Evolutionary conservation across 37 sponge, comb jelly and placozoan species (phyloP), one percentile per base, ranked within the genome.

Genomic region (Halichondria panicea): DNA sequence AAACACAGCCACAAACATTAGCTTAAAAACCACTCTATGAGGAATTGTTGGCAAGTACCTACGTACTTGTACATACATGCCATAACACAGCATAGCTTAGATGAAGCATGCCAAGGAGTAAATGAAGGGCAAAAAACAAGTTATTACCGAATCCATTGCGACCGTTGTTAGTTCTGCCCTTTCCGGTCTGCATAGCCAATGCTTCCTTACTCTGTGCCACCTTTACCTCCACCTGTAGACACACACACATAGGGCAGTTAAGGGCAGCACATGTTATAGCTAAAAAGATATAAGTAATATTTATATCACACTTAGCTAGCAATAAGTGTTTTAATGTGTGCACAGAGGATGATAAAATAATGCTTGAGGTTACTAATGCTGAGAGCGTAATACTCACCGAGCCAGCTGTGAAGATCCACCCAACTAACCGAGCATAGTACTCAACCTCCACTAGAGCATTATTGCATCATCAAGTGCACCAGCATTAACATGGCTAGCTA

Each of bases 161-260:
- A 3, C 27, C 39, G 21, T 33, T 32, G 28, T 63, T 15, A 34
- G 68, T 31, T 28, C 71, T 50, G 52, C 65, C 73, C 22, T 53
- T 55, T 9, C 68, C 74, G 24, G 61, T 62, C 53, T 70, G 71
- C 77, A 77, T 76, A 0, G 78, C 87, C 80, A 95, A 65, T 42
- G 93, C 84, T 41, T 95, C 96, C 66, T 92, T 92, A 25, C 89
- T 91, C 61, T 88, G 89, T 18, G 96, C 96, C 66, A 86, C 86
- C 67, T 95, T 95, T 52, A 88, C 89, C 68, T 95, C 96, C 28
- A 95, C 92, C 90, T 89, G 44, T 27, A 38, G 12, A 44, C 65
- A 54, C 35, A 80, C 48, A 43, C 5, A 59, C 25, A 24, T 15
- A 32, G 15, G 15, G 15, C 15, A n/a, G 11, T 48, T 48, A 11